phyloP scores from a whole-genome alignment of 1,140 invertebrate species.

The Heterodera carotae region DNA sequence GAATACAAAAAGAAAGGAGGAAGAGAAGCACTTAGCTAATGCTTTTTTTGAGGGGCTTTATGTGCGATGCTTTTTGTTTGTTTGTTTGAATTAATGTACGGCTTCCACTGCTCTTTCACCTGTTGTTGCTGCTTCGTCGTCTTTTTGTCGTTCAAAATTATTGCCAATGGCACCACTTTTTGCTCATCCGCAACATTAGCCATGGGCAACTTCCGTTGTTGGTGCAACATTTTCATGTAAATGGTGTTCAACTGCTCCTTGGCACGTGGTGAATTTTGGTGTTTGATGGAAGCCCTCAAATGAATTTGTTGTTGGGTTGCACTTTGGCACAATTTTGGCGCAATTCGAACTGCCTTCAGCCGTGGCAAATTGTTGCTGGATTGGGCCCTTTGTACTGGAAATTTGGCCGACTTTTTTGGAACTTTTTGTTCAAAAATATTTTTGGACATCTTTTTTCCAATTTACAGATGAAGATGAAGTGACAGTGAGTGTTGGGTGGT shows the following conservation, averaged over 20 bases:
- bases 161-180: too few relatives aligned
- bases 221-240: not conserved
- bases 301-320: not conserved
- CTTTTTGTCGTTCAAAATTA: not conserved
- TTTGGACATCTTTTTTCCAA: not conserved
- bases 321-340: not conserved
- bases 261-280: not conserved
- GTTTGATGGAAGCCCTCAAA: not conserved
- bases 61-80: too few relatives aligned
- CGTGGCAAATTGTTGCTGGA: not conserved
- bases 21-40: too few relatives aligned
- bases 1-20: too few relatives aligned
- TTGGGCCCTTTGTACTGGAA: not conserved
- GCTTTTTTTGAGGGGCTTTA: too few relatives aligned
- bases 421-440: not conserved
- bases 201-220: too few relatives aligned
- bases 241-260: not conserved
- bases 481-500: not conserved
- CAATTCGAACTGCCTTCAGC: not conserved
- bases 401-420: not conserved
- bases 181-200: not conserved
- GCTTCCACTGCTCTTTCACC: too few relatives aligned
- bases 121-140: not conserved
- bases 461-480: not conserved
- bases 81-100: too few relatives aligned